Evolutionary conservation across 2,888 invertebrate species (phyloP), one percentile per base, ranked within the genome.

Genomic region (Gastrophysa polygoni): DNA sequence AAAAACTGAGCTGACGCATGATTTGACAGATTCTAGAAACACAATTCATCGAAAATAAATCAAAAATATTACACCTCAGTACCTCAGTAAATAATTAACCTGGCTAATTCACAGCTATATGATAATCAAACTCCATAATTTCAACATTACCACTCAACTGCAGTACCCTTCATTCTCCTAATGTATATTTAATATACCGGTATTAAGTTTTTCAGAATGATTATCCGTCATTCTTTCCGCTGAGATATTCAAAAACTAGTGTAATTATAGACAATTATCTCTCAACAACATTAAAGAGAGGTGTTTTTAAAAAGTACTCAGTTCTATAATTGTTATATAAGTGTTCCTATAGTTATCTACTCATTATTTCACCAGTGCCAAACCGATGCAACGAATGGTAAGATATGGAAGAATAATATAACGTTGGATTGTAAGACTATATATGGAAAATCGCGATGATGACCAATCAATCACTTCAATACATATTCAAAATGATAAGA

Each of bases 221-320:
- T 70, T 67, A 64, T 56, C 60, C 48, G 57, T 66, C 28, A 71
- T 69, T 69, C 69, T 69, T 71, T 71, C 65, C 68, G 68, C 63
- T 61, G 66, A 64, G 68, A 66, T 60, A 48, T 44, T 56, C 63
- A 57, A 56, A 63, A 62, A 58, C 57, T 54, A 44, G 24, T 54
- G 58, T 68, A 71, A 71, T 71, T 71, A 71, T 38, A 56, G 57
- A 51, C 67, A 71, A 71, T 71, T 71, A 71, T 66, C 61, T 54
- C 61, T 61, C 55, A 47, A 64, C 56, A 44, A 50, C 66, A 66
- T 68, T 67, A 66, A 63, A 66, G 68, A 38, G 66, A 72, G 72
- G 71, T 71, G 71, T 72, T 71, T 67, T 71, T 71, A 72, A 72
- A 72, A 72, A 69, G 64, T 66, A 71, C 70, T 72, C 71, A 72